Evolutionary conservation across 2,113 vertebrate genomes (phyloP), one percentile per base, ranked within the genome.

Genomic region (Philantomba maxwellii): DNA sequence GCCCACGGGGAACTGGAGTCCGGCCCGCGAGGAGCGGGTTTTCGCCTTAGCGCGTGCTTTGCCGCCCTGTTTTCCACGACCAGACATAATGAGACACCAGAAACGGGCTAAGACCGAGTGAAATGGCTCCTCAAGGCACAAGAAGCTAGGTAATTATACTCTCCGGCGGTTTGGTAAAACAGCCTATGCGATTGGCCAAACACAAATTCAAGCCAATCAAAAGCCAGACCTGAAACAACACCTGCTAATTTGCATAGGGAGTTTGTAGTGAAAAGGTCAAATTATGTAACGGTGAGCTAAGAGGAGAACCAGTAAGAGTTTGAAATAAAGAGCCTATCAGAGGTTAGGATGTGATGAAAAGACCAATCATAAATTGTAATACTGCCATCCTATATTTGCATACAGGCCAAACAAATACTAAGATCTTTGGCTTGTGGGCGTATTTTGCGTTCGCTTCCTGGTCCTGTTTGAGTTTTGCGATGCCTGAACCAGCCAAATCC

Each of bases 41-140:
- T 97, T 94, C 0, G 96, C 94, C 13, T 97, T 96, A 4, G 97
- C 97, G 7, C 91, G 91, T 1, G 93, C 93, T 55, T 97, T 96
- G 3, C 95, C 91, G 0, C 97, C 93, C 17, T 96, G 95, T 2
- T 95, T 95, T 0, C 95, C 95, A 0, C 92, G 94, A 25, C 92
- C 89, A 13, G 96, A 97, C 92, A 91, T 92, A 0, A 0, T 0
- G 2, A 57, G 5, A 17, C 0, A 19, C 0, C 0, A 28, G 2
- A 0, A 7, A 2, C 14, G 39, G 0, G 0, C 2, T 19, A 0
- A 14, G 5, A 21, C 17, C 6, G 1, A 10, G 3, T 19, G 0
- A 58, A 84, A 43, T 17, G 25, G 4, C 7, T 3, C 0, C 13
- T 12, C 1, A 2, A 1, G 1, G 2, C 2, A 0, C 23, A 1